These are phyloP conservation scores for Nycticorax nycticorax DNA, from an alignment of 2,113 vertebrate genomes.

Conservation along the genomic window DNA sequence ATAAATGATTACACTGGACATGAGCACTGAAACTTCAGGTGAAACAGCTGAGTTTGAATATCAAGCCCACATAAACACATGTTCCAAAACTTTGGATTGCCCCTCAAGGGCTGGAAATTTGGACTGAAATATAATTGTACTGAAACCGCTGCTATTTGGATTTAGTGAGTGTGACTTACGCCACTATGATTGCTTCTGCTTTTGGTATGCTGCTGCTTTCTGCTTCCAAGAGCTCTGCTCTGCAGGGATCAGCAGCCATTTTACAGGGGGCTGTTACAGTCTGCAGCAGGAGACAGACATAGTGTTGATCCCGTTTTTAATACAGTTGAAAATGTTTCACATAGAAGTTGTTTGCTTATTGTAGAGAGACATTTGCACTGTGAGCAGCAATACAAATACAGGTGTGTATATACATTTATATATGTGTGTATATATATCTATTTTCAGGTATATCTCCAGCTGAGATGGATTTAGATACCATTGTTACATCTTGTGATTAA, in stretches of 20 bases:
- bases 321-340: not conserved
- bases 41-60: not conserved
- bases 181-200: not conserved
- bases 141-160: not conserved
- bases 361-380: not conserved
- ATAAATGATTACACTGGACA: not conserved
- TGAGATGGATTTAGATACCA: not conserved
- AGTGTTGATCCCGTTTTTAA: not conserved
- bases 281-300: not conserved
- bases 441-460: not conserved
- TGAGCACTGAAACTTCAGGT: not conserved
- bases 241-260: not conserved
- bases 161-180: rapidly evolving
- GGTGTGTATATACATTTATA: too few species aligned
- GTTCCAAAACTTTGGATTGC: not conserved
- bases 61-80: not conserved
- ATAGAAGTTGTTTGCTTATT: not conserved
- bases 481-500: not conserved
- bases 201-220: not conserved
- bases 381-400: not conserved
- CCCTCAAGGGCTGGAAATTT: not conserved
- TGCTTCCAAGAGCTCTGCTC: not conserved
- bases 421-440: not conserved
- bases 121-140: not conserved
- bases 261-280: not conserved